Evolutionary conservation across 35 echinoderm and acorn worm species (phyloP).

Genomic region (Ophioderma brevispina): DNA sequence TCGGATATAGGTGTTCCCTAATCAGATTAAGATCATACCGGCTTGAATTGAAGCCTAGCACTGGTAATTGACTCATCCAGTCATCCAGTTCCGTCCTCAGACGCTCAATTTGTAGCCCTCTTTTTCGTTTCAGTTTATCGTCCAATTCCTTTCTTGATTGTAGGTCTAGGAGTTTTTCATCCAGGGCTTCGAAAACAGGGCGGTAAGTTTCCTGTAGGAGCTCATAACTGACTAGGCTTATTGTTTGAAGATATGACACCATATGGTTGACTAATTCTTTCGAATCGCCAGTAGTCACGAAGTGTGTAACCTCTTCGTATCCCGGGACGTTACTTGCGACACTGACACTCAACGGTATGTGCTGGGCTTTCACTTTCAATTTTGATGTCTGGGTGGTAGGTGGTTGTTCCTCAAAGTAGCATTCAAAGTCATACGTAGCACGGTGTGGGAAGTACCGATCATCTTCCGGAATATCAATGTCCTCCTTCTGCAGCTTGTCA

Average conservation of each 20-base stretch:
- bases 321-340: slow-evolving; percentile 15
- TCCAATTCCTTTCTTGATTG: neutral
- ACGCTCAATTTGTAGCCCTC: neutral
- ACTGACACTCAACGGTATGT: slow-evolving; percentile 4
- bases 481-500: slow-evolving; percentile 13
- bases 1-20: neutral
- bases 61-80: slow-evolving; percentile 13
- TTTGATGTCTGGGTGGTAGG: neutral
- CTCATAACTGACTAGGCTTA: neutral
- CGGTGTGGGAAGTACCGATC: slow-evolving; percentile 13
- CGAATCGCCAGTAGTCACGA: neutral
- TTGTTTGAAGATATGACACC: neutral
- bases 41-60: slow-evolving; percentile 40
- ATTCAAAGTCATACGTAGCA: slow-evolving; percentile 49
- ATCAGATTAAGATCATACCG: slow-evolving; percentile 36
- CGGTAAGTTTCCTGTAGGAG: neutral
- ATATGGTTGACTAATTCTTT: slow-evolving; percentile 1
- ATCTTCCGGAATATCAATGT: neutral
- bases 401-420: neutral
- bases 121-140: neutral
- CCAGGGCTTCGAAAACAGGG: neutral
- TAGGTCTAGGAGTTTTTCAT: neutral
- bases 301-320: neutral
- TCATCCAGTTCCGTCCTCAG: neutral
- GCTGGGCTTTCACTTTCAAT: neutral